A percentile compares a stretch with the other conserved stretches of the same genome.
These are phyloP conservation scores for Propithecus deckenii DNA, from an alignment of 2,797 vertebrate species.

Conservation along the genomic window DNA sequence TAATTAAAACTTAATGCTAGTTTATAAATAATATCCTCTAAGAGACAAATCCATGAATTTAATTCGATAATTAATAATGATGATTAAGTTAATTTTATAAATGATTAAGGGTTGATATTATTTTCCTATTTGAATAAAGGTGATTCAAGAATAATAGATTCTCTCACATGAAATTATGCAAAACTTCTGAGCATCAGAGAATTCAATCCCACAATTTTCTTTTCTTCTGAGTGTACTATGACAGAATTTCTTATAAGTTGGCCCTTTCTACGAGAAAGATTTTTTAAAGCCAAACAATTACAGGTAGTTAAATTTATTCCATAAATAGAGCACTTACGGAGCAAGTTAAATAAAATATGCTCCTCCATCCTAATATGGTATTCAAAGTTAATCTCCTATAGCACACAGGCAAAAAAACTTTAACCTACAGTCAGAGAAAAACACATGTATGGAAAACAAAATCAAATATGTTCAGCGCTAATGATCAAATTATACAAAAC, in stretches of 20 bases:
- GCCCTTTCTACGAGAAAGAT: neutral
- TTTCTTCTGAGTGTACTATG: neutral
- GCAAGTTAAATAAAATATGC: slow-evolving; percentile 45
- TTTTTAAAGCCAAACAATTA: slow-evolving; percentile 11
- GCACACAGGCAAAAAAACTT: neutral
- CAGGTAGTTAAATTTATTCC: slow-evolving; percentile 2
- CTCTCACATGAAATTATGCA: slow-evolving; percentile 62
- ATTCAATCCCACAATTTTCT: neutral
- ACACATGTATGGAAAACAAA: slow-evolving; percentile 13
- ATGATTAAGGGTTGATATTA: neutral
- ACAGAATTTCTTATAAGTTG: neutral
- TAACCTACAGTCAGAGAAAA: slow-evolving; percentile 6
- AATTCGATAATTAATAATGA: slow-evolving; percentile 38
- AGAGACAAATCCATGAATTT: slow-evolving; percentile 49
- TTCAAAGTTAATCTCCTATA: slow-evolving; percentile 6
- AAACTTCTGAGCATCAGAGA: neutral
- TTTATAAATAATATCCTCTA: neutral
- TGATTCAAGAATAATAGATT: slow-evolving; percentile 71
- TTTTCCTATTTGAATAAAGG: slow-evolving; percentile 52
- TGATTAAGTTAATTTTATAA: slow-evolving; percentile 30
- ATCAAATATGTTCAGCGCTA: neutral
- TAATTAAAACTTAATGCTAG: slow-evolving; percentile 44
- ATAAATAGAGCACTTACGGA: neutral
- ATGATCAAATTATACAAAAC: slow-evolving; percentile 57
- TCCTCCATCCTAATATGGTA: slow-evolving; percentile 6